Conservation (phyloP, 2,888 invertebrate species). For the Cephus nigrinus region DNA sequence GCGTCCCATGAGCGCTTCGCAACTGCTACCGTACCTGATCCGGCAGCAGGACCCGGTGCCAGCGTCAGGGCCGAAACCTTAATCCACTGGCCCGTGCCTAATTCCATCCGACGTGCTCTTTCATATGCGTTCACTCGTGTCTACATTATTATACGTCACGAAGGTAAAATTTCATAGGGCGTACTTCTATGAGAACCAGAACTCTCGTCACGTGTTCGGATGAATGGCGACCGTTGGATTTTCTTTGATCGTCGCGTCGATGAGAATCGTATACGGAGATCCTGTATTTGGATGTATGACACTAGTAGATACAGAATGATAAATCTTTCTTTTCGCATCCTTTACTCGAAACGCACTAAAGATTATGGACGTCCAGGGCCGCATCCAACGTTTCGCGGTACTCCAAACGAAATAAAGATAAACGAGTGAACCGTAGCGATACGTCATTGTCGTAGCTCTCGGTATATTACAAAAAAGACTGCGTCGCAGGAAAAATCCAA, state of each 20-base stretch:
- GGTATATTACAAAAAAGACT: not conserved
- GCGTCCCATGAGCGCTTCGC: slow-evolving; percentile 1
- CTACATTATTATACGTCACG: slow-evolving; percentile 40
- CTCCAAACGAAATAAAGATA: not conserved
- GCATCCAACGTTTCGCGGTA: not conserved
- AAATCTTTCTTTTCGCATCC: not conserved
- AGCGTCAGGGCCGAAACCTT: slow-evolving; percentile 41
- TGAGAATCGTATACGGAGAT: not conserved
- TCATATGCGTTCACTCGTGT: slow-evolving; percentile 36
- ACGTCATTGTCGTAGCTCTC: not conserved
- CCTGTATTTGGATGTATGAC: not conserved
- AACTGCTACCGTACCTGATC: slow-evolving; percentile 28
- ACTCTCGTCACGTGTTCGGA: not conserved
- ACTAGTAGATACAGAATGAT: not conserved
- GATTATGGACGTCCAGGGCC: not conserved
- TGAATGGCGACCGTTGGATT: not conserved
- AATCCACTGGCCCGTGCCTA: slow-evolving; percentile 48
- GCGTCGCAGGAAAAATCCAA: not conserved
- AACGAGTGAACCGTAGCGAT: not conserved
- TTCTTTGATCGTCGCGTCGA: not conserved
- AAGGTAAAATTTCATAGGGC: slow-evolving; percentile 26
- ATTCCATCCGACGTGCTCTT: slow-evolving; percentile 50
- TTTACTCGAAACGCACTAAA: not conserved
- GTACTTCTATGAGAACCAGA: not conserved
- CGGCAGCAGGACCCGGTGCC: slow-evolving; percentile 26